phyloP scores from a whole-genome alignment of 1,140 invertebrate genomes.

The Macrostomum lignano region DNA sequence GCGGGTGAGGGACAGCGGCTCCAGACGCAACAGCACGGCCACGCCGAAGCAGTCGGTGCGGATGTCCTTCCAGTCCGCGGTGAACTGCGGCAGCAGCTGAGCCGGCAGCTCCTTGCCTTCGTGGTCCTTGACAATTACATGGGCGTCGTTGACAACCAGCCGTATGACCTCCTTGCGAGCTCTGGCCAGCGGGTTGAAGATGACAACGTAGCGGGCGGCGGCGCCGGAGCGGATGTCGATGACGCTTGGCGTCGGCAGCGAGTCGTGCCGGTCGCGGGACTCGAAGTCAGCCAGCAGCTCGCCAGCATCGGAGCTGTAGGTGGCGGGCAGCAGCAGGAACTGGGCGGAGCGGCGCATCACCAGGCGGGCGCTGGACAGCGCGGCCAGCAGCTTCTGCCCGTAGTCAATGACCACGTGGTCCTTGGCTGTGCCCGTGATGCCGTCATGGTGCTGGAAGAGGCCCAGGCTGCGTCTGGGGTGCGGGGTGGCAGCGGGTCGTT shows the following conservation, averaged over 20 bases:
- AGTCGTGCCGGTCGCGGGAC: too few relatives aligned
- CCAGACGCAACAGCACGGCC: too few relatives aligned
- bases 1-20: too few relatives aligned
- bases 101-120: slow-evolving; percentile 33
- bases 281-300: too few relatives aligned
- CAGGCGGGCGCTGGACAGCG: slow-evolving; percentile 3
- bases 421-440: slow-evolving; percentile 68
- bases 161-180: slow-evolving; percentile 37
- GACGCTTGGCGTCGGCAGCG: slow-evolving; percentile 9
- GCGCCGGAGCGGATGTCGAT: too few relatives aligned
- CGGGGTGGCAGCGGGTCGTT: slow-evolving; percentile 5
- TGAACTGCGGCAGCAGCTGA: slow-evolving; percentile 41
- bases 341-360: slow-evolving; percentile 8
- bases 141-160: slow-evolving; percentile 35
- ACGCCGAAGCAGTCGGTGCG: too few relatives aligned
- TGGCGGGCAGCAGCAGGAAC: too few relatives aligned
- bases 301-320: too few relatives aligned
- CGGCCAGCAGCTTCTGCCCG: slow-evolving; percentile 38
- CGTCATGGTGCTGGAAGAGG: slow-evolving; percentile 92
- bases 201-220: slow-evolving; percentile 27
- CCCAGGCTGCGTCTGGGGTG: slow-evolving; percentile 31
- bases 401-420: slow-evolving; percentile 71
- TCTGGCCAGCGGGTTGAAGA: slow-evolving; percentile 43
- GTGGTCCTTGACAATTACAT: slow-evolving; percentile 34
- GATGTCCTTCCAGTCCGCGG: too few relatives aligned